These are phyloP conservation scores for Brienomyrus longianalis DNA, from an alignment of 2,113 vertebrate species.

Conservation along the genomic window DNA sequence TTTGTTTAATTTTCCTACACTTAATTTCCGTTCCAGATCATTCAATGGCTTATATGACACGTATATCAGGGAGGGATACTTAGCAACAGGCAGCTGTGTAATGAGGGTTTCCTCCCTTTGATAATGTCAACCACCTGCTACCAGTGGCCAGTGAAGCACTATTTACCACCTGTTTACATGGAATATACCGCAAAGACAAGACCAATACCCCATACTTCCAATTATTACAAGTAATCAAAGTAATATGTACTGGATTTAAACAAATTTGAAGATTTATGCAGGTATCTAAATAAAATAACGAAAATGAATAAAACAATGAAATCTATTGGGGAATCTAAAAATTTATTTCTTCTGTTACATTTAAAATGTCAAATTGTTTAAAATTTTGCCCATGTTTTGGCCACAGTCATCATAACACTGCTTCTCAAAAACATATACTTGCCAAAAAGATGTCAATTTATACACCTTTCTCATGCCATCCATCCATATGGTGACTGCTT, in stretches of 20 bases:
- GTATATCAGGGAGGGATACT: conserved; percentile 48
- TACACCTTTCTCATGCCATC: neutral
- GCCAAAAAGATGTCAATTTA: neutral
- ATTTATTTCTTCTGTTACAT: neutral
- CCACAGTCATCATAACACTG: neutral
- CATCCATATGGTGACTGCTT: neutral
- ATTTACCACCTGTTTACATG: conserved; percentile 39
- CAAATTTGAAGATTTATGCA: neutral
- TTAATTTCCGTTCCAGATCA: conserved; percentile 42
- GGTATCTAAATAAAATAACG: neutral
- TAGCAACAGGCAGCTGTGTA: conserved; percentile 39
- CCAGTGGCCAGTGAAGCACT: conserved; percentile 41
- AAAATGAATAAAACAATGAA: neutral
- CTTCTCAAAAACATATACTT: neutral
- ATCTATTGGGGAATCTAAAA: neutral
- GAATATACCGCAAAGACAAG: conserved; percentile 28
- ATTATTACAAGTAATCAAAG: neutral
- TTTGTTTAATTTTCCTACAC: conserved; percentile 44
- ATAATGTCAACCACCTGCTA: conserved; percentile 43
- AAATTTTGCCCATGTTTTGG: neutral
- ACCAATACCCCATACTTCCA: neutral
- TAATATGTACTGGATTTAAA: neutral
- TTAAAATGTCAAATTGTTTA: neutral
- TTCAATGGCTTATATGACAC: conserved; percentile 41
- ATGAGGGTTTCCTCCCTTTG: conserved; percentile 16